These are phyloP conservation scores for Sminthopsis crassicaudata DNA, from an alignment of 2,113 vertebrate species.

Conservation along the genomic window DNA sequence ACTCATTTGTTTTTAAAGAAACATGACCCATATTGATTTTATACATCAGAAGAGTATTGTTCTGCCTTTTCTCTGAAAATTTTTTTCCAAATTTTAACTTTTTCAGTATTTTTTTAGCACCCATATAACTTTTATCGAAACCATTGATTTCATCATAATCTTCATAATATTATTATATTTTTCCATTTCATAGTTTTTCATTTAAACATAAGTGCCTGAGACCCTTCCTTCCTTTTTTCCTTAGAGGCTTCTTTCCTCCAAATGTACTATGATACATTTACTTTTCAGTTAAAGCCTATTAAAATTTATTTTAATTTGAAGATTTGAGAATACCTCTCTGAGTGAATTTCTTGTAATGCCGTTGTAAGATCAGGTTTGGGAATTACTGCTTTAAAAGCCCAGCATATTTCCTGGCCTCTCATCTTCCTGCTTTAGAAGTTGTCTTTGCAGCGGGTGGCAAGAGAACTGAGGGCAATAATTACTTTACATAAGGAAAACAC, in stretches of 20 bases:
- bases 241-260: not conserved
- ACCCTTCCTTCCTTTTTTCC: not conserved
- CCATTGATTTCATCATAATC: not conserved
- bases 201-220: not conserved
- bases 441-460: not conserved
- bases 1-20: not conserved
- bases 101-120: not conserved
- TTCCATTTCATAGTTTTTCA: not conserved
- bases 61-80: not conserved
- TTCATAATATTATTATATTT: not conserved
- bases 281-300: not conserved
- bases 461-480: not conserved
- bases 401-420: not conserved
- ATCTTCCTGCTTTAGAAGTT: not conserved
- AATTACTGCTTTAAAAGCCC: not conserved
- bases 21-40: not conserved
- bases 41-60: not conserved
- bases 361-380: not conserved
- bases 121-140: not conserved
- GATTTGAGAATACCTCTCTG: not conserved
- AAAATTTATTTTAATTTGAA: not conserved
- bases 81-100: not conserved
- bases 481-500: not conserved
- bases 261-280: not conserved
- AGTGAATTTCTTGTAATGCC: not conserved